These are phyloP conservation scores for Tillus elongatus DNA, from an alignment of 2,888 invertebrate genomes.

Conservation along the genomic window DNA sequence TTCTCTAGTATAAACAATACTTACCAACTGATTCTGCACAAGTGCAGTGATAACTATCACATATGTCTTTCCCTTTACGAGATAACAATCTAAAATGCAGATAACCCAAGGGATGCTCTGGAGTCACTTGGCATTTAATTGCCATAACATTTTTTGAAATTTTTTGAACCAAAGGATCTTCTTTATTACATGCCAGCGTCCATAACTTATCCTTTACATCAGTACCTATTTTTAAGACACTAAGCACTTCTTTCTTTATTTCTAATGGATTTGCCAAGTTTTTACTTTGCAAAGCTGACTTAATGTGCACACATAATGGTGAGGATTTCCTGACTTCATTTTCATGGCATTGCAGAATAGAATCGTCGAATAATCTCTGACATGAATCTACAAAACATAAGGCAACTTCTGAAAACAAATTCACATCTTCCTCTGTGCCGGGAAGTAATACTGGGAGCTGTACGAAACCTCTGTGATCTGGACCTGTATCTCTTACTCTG, in stretches of 20 bases:
- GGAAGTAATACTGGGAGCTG: constrained; percentile 44
- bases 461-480: constrained; percentile 66
- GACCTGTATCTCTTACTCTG: constrained; percentile 56
- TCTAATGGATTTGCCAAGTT: constrained; percentile 52
- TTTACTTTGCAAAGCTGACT: constrained; percentile 53
- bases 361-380: constrained; percentile 47
- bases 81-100: constrained; percentile 56
- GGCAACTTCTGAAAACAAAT: constrained; percentile 36
- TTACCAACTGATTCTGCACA: constrained; percentile 28
- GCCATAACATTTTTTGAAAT: constrained; percentile 63
- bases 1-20: no score
- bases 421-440: constrained; percentile 33
- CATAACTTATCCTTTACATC: constrained; percentile 54
- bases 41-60: constrained; percentile 37
- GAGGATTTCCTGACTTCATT: constrained; percentile 21
- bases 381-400: constrained; percentile 52
- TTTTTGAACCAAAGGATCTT: constrained; percentile 57
- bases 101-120: constrained; percentile 60
- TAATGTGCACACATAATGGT: constrained; percentile 59
- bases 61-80: constrained; percentile 41
- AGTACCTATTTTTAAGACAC: constrained; percentile 49
- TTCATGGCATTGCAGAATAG: constrained; percentile 48
- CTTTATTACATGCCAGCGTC: constrained; percentile 50
- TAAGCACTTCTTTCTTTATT: constrained; percentile 52
- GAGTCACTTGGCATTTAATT: constrained; percentile 57